These are phyloP conservation scores for Mongoloraphidia duomilia DNA, from an alignment of 2,888 invertebrate species.

Conservation along the genomic window DNA sequence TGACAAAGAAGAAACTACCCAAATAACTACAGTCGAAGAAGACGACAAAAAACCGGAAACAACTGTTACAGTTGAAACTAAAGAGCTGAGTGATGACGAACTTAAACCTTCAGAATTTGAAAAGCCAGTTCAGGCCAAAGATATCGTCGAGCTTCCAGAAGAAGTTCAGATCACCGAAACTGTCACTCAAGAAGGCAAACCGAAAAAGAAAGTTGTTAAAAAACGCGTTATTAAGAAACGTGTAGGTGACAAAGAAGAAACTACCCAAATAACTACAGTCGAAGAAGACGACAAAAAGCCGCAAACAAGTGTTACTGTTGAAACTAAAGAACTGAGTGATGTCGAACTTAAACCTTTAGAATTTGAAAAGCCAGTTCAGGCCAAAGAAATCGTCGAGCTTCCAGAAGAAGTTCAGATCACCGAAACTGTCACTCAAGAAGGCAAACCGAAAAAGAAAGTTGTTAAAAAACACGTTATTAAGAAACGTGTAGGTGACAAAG, in stretches of 20 bases:
- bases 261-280: conserved; percentile 22
- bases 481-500: conserved; percentile 28
- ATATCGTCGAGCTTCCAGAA: conserved; percentile 17
- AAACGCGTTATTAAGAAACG: conserved; percentile 26
- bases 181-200: conserved; percentile 15
- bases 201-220: conserved; percentile 21
- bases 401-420: conserved; percentile 21
- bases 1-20: conserved; percentile 21
- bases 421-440: conserved; percentile 24
- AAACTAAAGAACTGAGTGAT: conserved; percentile 21
- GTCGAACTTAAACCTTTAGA: conserved; percentile 16
- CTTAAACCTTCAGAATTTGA: conserved; percentile 13
- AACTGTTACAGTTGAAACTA: conserved; percentile 18
- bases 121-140: conserved; percentile 9
- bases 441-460: conserved; percentile 25
- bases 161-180: conserved; percentile 17
- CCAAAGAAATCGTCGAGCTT: conserved; percentile 18
- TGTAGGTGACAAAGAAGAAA: conserved; percentile 25
- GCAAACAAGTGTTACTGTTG: conserved; percentile 19
- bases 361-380: conserved; percentile 11
- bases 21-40: conserved; percentile 22
- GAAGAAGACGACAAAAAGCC: conserved; percentile 21
- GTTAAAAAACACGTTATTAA: conserved; percentile 23
- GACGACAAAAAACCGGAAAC: conserved; percentile 20
- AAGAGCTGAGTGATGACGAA: conserved; percentile 9